A percentile compares a stretch with the other conserved stretches of the same genome.
Conservation (phyloP, 1,140 invertebrate species). For the Mizuhopecten yessoensis region DNA sequence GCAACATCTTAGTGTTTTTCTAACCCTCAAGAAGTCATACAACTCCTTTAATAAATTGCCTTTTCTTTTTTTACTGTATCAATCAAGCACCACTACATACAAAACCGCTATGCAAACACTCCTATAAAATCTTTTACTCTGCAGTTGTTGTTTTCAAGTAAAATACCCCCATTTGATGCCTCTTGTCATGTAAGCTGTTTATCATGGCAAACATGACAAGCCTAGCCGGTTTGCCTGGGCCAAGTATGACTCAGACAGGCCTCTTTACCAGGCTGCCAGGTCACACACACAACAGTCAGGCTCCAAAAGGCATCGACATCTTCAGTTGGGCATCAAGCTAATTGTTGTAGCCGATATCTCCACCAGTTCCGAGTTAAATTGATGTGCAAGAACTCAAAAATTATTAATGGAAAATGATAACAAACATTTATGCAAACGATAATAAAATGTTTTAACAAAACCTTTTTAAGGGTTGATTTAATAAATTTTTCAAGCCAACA, state of each 20-base stretch:
- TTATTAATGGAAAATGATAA: background rate
- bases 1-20: background rate
- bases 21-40: background rate
- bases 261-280: too few species aligned
- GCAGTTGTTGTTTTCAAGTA: background rate
- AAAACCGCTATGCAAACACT: background rate
- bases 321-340: too few species aligned
- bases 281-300: too few species aligned
- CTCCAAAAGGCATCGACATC: too few species aligned
- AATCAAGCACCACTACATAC: background rate
- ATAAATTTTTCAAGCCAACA: background rate
- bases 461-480: too few species aligned
- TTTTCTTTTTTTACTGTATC: background rate
- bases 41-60: background rate
- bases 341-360: too few species aligned
- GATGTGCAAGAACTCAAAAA: background rate
- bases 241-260: background rate
- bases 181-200: constrained; percentile 21
- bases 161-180: background rate
- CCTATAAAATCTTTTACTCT: background rate
- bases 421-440: background rate
- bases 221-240: constrained; percentile 8
- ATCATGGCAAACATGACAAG: constrained; percentile 24
- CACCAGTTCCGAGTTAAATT: background rate
- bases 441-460: too few species aligned